Conservation (phyloP, 2,797 vertebrate genomes). For the Sebastes cheni region DNA sequence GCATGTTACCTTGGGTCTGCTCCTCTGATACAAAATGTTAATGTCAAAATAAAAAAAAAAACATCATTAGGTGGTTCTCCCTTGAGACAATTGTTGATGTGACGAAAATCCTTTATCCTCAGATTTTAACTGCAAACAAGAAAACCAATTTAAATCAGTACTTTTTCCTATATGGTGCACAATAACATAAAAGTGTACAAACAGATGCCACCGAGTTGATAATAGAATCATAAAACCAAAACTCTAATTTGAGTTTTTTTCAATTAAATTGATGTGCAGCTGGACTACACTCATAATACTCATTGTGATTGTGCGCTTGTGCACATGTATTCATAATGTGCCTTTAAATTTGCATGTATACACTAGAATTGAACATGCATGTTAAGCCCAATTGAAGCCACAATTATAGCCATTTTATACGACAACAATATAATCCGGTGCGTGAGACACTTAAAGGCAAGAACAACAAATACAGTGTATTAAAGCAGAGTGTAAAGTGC, state of each 20-base stretch:
- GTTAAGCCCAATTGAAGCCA: conserved; percentile 60
- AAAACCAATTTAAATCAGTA: conserved; percentile 53
- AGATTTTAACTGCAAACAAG: conserved; percentile 36
- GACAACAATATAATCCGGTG: conserved; percentile 50
- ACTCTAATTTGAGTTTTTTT: conserved; percentile 40
- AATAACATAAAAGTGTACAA: conserved; percentile 49
- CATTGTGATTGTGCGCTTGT: conserved; percentile 48
- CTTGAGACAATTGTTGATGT: conserved; percentile 61
- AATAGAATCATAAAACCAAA: conserved; percentile 65
- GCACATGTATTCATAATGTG: conserved; percentile 24
- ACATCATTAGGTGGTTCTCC: conserved; percentile 40
- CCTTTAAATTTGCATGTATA: conserved; percentile 36
- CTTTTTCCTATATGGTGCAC: conserved; percentile 37
- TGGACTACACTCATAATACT: conserved; percentile 42
- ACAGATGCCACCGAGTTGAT: conserved; percentile 45
- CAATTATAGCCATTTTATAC: conserved; percentile 54
- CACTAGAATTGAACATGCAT: conserved; percentile 46
- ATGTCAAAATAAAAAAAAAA: conserved; percentile 37
- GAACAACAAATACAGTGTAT: conserved; percentile 64
- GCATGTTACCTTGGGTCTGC: conserved; percentile 66
- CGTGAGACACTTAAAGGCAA: conserved; percentile 63
- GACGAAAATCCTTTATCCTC: conserved; percentile 44
- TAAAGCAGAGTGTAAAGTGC: conserved; percentile 69
- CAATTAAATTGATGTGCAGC: conserved; percentile 56
- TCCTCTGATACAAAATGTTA: conserved; percentile 61